Percentiles rank a stretch among this genome's conserved stretches.
phyloP scores from a whole-genome alignment of 2,888 invertebrate species.

The Phorcus lineatus region DNA sequence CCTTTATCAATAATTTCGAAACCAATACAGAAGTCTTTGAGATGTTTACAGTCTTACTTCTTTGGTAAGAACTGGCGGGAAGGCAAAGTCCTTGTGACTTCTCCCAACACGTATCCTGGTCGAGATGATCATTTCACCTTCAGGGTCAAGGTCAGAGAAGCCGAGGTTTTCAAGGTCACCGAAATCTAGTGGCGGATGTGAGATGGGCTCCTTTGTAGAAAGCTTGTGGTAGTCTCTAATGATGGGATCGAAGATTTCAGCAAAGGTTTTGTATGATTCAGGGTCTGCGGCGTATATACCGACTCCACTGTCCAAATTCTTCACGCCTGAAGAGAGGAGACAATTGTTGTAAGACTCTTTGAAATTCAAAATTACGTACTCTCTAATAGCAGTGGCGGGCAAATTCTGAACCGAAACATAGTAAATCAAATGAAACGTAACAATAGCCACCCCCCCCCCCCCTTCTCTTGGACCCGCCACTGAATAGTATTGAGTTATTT shows the following conservation, averaged over 20 bases:
- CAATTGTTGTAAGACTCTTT: neutral
- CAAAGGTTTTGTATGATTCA: slow-evolving; percentile 62
- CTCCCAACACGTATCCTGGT: slow-evolving; percentile 69
- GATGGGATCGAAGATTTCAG: slow-evolving; percentile 60
- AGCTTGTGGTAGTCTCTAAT: slow-evolving; percentile 76
- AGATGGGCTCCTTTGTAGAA: slow-evolving; percentile 73
- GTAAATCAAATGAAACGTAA: no score
- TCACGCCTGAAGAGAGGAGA: slow-evolving; percentile 82
- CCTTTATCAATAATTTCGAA: no score
- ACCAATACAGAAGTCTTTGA: no score
- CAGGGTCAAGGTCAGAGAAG: slow-evolving; percentile 87
- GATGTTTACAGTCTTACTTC: slow-evolving; percentile 46
- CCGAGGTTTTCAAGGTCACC: slow-evolving; percentile 91
- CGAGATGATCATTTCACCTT: slow-evolving; percentile 83
- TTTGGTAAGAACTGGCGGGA: slow-evolving; percentile 86
- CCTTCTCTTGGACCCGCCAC: no score
- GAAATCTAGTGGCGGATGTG: slow-evolving; percentile 91
- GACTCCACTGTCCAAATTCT: slow-evolving; percentile 93
- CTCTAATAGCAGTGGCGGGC: no score
- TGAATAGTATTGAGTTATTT: no score
- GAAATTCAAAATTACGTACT: no score
- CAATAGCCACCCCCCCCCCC: no score
- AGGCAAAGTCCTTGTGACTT: slow-evolving; percentile 64
- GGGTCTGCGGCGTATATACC: slow-evolving; percentile 67
- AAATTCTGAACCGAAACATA: no score